Percentiles rank a stretch among this genome's conserved stretches.
Evolutionary conservation across 1,140 invertebrate genomes (phyloP).

Genomic region (Hormaphis cornu): DNA sequence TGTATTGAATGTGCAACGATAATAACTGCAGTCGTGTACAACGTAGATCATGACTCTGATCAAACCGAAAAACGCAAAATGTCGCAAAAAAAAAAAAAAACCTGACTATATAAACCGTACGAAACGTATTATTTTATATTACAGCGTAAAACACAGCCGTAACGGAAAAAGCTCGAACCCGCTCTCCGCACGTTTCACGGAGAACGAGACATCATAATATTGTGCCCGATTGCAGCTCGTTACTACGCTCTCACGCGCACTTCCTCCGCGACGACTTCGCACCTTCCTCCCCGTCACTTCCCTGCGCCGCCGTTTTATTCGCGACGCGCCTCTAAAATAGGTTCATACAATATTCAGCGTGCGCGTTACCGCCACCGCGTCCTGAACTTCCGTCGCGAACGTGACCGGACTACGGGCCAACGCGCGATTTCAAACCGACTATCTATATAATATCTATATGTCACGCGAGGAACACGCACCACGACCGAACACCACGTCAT

Average conservation of each 20-base stretch:
- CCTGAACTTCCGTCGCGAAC: constrained; percentile 20
- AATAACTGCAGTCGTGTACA: too few relatives aligned
- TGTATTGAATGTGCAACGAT: too few relatives aligned
- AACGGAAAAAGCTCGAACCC: too few relatives aligned
- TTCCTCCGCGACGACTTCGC: background rate
- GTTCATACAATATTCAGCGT: constrained; percentile 29
- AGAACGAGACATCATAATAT: too few relatives aligned
- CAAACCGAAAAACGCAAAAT: background rate
- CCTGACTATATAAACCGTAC: too few relatives aligned
- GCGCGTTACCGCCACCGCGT: constrained; percentile 2
- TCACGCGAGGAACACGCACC: too few relatives aligned
- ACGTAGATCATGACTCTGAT: too few relatives aligned
- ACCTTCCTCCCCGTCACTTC: background rate
- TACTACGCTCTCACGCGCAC: background rate
- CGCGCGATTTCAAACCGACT: background rate
- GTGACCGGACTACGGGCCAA: constrained; percentile 13
- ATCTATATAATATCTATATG: too few relatives aligned
- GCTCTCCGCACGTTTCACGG: background rate
- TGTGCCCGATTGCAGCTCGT: constrained; percentile 2
- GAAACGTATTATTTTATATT: too few relatives aligned
- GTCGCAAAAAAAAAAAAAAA: background rate
- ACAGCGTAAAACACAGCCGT: too few relatives aligned
- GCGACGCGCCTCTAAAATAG: constrained; percentile 14
- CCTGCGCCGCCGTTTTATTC: constrained; percentile 3
- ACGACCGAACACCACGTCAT: background rate